Base-by-base conservation (phyloP, 2,113 vertebrate genomes). In the Paracanthobrama guichenoti region DNA sequence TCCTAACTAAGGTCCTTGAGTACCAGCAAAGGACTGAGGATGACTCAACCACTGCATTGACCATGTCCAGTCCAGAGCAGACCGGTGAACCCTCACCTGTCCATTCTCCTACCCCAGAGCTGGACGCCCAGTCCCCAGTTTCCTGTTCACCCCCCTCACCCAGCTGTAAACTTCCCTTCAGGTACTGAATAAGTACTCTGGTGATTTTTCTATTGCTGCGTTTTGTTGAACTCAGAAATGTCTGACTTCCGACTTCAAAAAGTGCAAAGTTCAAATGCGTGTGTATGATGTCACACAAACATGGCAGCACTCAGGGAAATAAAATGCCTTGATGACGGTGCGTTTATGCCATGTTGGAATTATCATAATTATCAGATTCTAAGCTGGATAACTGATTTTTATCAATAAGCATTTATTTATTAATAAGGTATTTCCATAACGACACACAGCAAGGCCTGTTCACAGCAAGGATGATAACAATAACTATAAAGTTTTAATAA, bases 141-240 rank as follows among this genome's bases (percentile, higher is more conserved):
- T 94, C 94, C 90, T 93, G 94, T 93, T 89, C 89, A 13, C 96
- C 97, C 1, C 93, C 95, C 85, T 97, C 96, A 0, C 96, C 96
- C 0, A 89, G 93, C 88, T 93, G 92, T 92, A 94, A 95, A 85
- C 93, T 95, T 75, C 88, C 92, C 91, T 94, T 95, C 94, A 98
- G 97, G 97, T 98, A 94, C 24, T 73, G 26, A 39, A n/a, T 8
- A 60, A 28, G 18, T 8, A 66, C 31, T 24, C 3, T 16, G 0
- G 9, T 42, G 42, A 4, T 11, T 42, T 42, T 35, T 42, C 35
- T 8, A 11, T 42, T 3, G 20, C 18, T n/a, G 39, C 4, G 4
- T 44, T 48, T 74, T 50, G 72, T 18, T 28, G 44, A 73, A 48
- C n/a, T 44, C 39, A 8, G 7, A 71, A 2, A 71, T 6, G 46